A percentile compares a stretch with the other conserved stretches of the same genome.
Conservation (phyloP, 2,113 vertebrate genomes). For the Anthoscopus minutus region DNA sequence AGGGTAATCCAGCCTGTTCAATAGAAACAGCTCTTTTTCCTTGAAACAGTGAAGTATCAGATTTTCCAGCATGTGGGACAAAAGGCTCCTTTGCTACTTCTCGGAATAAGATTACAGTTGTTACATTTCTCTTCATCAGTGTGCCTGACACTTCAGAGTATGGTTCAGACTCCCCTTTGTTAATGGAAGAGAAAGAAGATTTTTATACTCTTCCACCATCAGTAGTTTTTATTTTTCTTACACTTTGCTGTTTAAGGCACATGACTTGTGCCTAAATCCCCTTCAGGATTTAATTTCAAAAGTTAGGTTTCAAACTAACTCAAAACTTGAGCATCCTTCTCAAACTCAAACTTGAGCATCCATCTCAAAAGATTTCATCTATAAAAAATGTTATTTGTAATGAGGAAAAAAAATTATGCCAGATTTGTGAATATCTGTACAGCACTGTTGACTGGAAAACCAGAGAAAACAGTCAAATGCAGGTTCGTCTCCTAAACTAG, state of each 20-base stretch:
- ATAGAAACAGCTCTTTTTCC: constrained; percentile 13
- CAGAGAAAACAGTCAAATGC: background rate
- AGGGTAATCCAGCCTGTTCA: constrained; percentile 10
- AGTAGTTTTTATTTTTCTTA: background rate
- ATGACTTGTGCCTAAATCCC: background rate
- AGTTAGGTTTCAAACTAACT: background rate
- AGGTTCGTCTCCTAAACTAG: background rate
- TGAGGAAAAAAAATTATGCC: background rate
- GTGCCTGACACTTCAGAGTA: constrained; percentile 41
- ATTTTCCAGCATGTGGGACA: constrained; percentile 27
- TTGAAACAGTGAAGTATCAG: constrained; percentile 41
- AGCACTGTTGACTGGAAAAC: background rate
- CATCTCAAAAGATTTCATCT: background rate
- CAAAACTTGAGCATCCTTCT: background rate
- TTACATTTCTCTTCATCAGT: background rate
- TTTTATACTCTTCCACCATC: background rate
- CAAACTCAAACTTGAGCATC: background rate
- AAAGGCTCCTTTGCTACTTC: constrained; percentile 6
- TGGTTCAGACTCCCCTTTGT: constrained; percentile 39
- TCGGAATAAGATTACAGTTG: constrained; percentile 12
- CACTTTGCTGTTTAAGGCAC: background rate
- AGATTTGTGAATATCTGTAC: background rate
- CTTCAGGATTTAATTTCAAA: background rate
- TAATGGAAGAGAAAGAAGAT: background rate
- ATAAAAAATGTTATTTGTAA: background rate